Conservation (phyloP, 2,797 vertebrate species). For the Oreochromis grahami region DNA sequence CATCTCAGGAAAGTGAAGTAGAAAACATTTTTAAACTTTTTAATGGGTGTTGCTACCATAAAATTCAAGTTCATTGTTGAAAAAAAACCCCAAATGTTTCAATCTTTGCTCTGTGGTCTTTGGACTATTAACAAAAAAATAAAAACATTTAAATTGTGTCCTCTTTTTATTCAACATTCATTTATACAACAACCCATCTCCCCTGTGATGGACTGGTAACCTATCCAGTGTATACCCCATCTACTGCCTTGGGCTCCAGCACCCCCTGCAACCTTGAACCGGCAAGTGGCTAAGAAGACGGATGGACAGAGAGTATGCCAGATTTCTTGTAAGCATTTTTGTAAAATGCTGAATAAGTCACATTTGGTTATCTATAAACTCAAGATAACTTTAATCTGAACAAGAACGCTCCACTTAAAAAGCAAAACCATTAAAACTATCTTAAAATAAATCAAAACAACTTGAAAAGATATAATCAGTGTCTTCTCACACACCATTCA, state of each 20-base stretch:
- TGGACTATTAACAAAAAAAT: neutral
- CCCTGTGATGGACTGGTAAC: neutral
- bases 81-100: accelerated
- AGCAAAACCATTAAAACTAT: neutral
- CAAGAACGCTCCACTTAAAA: neutral
- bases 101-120: neutral
- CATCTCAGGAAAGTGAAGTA: neutral
- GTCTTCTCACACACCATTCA: neutral
- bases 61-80: accelerated
- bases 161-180: neutral
- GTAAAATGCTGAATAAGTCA: neutral
- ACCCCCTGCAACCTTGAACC: neutral
- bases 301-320: neutral
- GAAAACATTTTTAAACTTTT: neutral
- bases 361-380: neutral
- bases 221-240: neutral
- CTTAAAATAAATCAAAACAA: neutral
- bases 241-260: neutral
- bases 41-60: neutral
- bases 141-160: neutral
- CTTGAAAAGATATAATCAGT: neutral
- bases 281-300: neutral
- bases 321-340: neutral
- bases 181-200: neutral
- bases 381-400: neutral